Base-by-base conservation (phyloP, 2,113 vertebrate genomes). In the Nothocercus julius region DNA sequence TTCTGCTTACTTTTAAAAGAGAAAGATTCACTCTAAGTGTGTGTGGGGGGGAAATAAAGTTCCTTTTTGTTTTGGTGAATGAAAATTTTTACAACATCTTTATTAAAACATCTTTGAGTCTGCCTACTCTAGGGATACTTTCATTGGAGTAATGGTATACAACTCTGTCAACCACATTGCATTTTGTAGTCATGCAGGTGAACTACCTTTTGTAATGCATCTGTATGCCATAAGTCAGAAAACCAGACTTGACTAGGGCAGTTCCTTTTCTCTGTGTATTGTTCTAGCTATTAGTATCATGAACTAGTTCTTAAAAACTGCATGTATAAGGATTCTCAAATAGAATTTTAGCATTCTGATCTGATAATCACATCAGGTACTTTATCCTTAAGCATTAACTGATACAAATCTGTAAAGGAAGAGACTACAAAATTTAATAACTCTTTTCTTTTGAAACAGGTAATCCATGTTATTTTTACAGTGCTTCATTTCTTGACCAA, bases 401-500 rank as follows among this genome's bases (percentile, higher is more conserved):
- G 28, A 70, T 85, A 44, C 36, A 92, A 86, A 82, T 10, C 1
- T 74, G 82, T 82, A 32, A 67, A 94, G 11, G 36, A 25, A 61
- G 18, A 85, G 32, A 59, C 59, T 36, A 66, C 49, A 89, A 91
- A 82, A 67, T 36, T 22, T 67, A 73, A 13, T 56, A 42, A 83
- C n/a, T 88, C 11, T 95, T 94, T 85, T 95, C 74, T 93, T 96
- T 97, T 85, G 64, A 32, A 96, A 86, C 89, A 99, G 99, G 93
- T 97, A 2, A 51, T 99, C 78, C 98, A 98, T 8, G 96, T 97
- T 7, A 93, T 97, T 92, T 98, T 97, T 97, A 98, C 98, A 95
- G 40, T 98, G 72, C 96, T 98, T 70, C 98, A 99, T 96, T 98
- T 99, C 94, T 96, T 99, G 85, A 99, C 98, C 84, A 97, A 98